Evolutionary conservation across 2,113 vertebrate species (phyloP), one percentile per base, ranked within the genome.

Genomic region (Cepphus grylle): DNA sequence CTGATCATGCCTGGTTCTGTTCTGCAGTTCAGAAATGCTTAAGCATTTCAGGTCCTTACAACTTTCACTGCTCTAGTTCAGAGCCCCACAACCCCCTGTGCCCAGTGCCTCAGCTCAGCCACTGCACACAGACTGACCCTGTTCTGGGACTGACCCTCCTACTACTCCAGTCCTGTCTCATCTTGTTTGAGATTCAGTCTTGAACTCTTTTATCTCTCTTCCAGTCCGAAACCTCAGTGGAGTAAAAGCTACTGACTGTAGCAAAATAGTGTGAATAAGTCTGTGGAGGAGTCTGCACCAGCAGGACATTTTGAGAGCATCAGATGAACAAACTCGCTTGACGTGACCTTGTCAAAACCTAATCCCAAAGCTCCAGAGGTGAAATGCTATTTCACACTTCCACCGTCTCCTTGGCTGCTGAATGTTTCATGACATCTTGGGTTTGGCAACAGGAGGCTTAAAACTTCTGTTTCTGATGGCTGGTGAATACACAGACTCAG

Each of bases 311-410:
- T 34, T 27, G 50, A 92, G 79, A 42, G 34, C 34, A 93, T 85
- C 62, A 66, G 45, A 61, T 34, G 79, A 86, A 90, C 32, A 79
- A 92, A 88, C 27, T 32, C 40, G 38, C 58, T 76, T 88, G 62
- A 70, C 38, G 27, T 7, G 27, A 86, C 62, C 34, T 72, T 80
- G 67, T 77, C 79, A 96, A 65, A 94, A 72, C 34, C 53, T 43
- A 86, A 76, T 52, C 79, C 71, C 79, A 82, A 49, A 79, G 45
- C 74, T 69, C 21, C 40, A 56, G 49, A 92, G 71, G 27, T 53
- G 62, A 94, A 93, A 85, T 88, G 62, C 34, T 63, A 2, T 71
- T 95, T 94, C 69, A 36, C 49, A 56, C 62, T 88, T 85, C 30
- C 49, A 58, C 23, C 66, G 30, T 29, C 49, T 80, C 58, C 30